Percentiles rank a stretch among this genome's conserved stretches.
These are phyloP conservation scores for Aramus guarauna DNA, from an alignment of 2,113 vertebrate species.

Conservation along the genomic window DNA sequence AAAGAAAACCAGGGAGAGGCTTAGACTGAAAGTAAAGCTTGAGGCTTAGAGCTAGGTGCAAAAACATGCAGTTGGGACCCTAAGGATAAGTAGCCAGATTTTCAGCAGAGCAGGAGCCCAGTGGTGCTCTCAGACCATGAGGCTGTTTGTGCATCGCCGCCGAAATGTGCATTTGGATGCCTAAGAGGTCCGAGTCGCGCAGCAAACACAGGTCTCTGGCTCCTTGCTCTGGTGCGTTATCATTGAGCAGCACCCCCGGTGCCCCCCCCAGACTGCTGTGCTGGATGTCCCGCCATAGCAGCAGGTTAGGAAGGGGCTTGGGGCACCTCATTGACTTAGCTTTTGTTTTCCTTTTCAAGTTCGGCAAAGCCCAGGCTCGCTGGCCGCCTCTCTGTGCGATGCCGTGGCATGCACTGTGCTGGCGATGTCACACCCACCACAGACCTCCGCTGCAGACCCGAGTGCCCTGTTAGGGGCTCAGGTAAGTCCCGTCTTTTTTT, in stretches of 20 bases:
- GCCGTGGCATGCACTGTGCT: constrained; percentile 55
- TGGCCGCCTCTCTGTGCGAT: constrained; percentile 45
- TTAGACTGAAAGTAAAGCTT: background rate
- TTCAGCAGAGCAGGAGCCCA: background rate
- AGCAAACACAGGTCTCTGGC: background rate
- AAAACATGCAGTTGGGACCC: background rate
- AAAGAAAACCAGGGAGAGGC: background rate
- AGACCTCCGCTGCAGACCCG: constrained; percentile 42
- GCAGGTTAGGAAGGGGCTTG: background rate
- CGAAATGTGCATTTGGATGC: background rate
- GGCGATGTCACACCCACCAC: constrained; percentile 54
- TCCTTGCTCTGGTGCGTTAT: background rate
- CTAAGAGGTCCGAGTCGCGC: fast-evolving
- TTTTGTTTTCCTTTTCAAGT: constrained; percentile 72
- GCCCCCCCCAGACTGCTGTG: background rate
- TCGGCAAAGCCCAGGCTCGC: constrained; percentile 37
- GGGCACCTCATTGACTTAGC: constrained; percentile 15
- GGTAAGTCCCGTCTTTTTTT: constrained; percentile 65
- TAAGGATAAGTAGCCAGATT: background rate
- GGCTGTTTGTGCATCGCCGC: background rate
- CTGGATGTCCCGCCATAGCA: background rate
- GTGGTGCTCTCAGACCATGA: background rate
- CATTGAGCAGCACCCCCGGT: background rate
- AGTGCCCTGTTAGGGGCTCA: constrained; percentile 46
- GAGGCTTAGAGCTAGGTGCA: background rate